Percentiles rank a stretch among this genome's conserved stretches.
Evolutionary conservation across 2,888 invertebrate genomes (phyloP).

Genomic region (Pammene aurita): DNA sequence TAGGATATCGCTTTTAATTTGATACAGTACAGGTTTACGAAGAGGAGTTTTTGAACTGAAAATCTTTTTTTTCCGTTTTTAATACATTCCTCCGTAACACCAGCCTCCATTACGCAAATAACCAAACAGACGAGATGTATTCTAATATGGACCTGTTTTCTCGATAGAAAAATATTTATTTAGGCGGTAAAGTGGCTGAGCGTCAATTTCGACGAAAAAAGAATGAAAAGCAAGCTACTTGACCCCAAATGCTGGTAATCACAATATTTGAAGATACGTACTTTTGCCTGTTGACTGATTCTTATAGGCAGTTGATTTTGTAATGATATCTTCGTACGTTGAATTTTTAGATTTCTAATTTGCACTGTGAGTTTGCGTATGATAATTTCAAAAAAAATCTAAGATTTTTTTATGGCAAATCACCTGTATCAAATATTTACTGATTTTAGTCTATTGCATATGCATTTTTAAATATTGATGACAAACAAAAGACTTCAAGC

Average conservation of each 20-base stretch:
- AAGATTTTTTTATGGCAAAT: neutral
- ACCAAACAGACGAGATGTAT: slow-evolving; percentile 35
- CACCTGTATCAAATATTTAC: too few species aligned
- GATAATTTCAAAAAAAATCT: slow-evolving; percentile 23
- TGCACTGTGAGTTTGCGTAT: slow-evolving; percentile 29
- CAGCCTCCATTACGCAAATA: slow-evolving; percentile 39
- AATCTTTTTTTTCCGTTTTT: neutral
- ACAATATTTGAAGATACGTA: slow-evolving; percentile 39
- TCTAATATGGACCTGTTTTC: slow-evolving; percentile 43
- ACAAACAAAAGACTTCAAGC: too few species aligned
- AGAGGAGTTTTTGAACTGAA: too few species aligned
- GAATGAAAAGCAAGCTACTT: slow-evolving; percentile 39
- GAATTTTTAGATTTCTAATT: slow-evolving; percentile 31
- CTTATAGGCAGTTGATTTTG: slow-evolving; percentile 37
- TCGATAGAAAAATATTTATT: slow-evolving; percentile 45
- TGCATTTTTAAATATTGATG: too few species aligned
- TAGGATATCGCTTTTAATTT: too few species aligned
- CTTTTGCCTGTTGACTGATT: slow-evolving; percentile 36
- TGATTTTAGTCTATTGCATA: too few species aligned
- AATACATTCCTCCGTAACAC: slow-evolving; percentile 26
- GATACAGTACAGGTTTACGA: too few species aligned
- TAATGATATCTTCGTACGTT: slow-evolving; percentile 32
- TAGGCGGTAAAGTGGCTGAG: slow-evolving; percentile 43
- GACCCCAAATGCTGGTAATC: slow-evolving; percentile 37
- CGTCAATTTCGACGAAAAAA: slow-evolving; percentile 41